Base-by-base conservation (phyloP, 2,888 invertebrate species). In the Zootermopsis nevadensis region DNA sequence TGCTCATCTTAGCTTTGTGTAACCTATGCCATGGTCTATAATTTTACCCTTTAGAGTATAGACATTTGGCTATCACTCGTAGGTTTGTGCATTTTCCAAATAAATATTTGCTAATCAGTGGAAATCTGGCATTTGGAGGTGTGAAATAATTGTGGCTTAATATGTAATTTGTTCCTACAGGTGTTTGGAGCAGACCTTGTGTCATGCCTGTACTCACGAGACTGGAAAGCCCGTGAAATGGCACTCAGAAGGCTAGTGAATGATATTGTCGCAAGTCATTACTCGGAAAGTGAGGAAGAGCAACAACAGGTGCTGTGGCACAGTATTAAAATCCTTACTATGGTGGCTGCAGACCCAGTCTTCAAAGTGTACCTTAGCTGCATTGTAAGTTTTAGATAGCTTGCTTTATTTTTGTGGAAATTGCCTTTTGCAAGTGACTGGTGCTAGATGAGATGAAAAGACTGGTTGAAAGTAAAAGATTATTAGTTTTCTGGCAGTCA, bases 341-440 rank as follows among this genome's bases (percentile, higher is more conserved):
- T 88, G 86, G 88, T 89, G 86, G 88, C 88, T 84, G 88, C 88
- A 48, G 90, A 90, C 86, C 90, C 90, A 22, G 90, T 90, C 12
- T 90, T 90, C 86, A 89, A 88, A 86, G 90, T 90, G 33, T 90
- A 89, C 87, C 88, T 89, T 24, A 89, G 89, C 69, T 88, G 88
- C 77, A 85, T 90, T 87, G 90, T 90, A 85, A 87, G 89, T 88
- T 69, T 15, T 69, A n/a, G n/a, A n/a, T n/a, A 8, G 27, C 33
- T 19, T 48, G 48, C 48, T 19, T 48, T 48, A 48, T 48, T 19
- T 48, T 48, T 0, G 4, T 12, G 19, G 48, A 15, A 19, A 15
- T 48, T 4, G 19, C 19, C 6, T 38, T 7, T 7, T 38, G 38
- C 10, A 10, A 38, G 10, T 38, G 10, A 38, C 38, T 38, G 38